Evolutionary conservation across 2,797 vertebrate genomes (phyloP).

Genomic region (Taeniopygia guttata): DNA sequence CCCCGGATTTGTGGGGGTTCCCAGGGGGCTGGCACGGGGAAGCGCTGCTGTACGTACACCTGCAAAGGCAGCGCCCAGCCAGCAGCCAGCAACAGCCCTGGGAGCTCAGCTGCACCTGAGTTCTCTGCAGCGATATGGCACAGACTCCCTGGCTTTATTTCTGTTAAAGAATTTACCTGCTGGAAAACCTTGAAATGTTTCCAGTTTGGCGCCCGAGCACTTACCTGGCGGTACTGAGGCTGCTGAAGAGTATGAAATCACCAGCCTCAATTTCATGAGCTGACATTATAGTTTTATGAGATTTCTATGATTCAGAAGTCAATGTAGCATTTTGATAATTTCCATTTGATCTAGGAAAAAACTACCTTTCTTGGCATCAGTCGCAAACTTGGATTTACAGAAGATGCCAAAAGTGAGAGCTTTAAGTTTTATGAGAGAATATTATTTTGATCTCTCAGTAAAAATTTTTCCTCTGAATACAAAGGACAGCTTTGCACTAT

Average conservation of each 20-base stretch:
- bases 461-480: not conserved
- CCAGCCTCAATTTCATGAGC: not conserved
- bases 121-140: fast-evolving
- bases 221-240: not conserved
- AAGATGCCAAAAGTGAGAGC: not conserved
- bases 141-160: not conserved
- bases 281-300: not conserved
- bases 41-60: not conserved
- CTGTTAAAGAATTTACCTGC: not conserved
- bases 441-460: not conserved
- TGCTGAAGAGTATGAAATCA: not conserved
- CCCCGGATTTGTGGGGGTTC: not conserved
- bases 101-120: not conserved
- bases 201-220: not conserved
- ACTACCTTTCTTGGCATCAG: not conserved
- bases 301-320: not conserved
- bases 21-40: not conserved
- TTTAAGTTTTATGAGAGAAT: not conserved
- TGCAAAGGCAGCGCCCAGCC: not conserved
- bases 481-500: not conserved
- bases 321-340: not conserved
- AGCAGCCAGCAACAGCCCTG: not conserved
- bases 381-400: not conserved
- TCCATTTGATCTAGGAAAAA: not conserved
- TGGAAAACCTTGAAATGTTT: not conserved